Conservation (phyloP, 2,797 vertebrate species). For the Tenualosa ilisha region DNA sequence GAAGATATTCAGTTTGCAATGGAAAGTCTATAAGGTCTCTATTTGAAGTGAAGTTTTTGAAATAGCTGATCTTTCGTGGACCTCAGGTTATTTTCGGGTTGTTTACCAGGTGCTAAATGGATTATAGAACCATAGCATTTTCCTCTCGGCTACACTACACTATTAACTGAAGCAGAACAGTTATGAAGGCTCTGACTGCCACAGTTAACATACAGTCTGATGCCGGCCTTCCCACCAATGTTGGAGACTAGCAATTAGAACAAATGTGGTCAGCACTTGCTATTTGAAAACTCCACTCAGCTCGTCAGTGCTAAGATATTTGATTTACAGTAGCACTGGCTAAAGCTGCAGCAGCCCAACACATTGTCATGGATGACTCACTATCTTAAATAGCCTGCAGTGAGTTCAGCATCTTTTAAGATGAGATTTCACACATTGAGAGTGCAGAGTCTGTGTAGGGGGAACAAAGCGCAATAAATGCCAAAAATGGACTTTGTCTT, state of each 20-base stretch:
- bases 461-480: not conserved
- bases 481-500: conserved; percentile 14
- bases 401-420: conserved; percentile 23
- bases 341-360: not conserved
- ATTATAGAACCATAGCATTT: conserved; percentile 26
- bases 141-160: not conserved
- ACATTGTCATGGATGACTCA: conserved; percentile 42
- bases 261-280: conserved; percentile 9
- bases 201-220: not conserved
- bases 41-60: not conserved
- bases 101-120: conserved; percentile 28
- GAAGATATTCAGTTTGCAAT: not conserved
- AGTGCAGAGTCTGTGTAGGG: not conserved
- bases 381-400: conserved; percentile 27
- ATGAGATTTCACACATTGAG: conserved; percentile 22
- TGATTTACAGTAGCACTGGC: conserved; percentile 11
- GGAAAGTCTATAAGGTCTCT: not conserved
- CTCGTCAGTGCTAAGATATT: conserved; percentile 13
- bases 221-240: conserved; percentile 16
- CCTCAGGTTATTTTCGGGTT: conserved; percentile 5
- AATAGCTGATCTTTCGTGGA: conserved; percentile 11
- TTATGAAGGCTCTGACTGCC: conserved; percentile 22
- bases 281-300: conserved; percentile 14
- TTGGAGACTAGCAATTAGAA: conserved; percentile 28
- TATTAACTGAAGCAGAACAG: conserved; percentile 8